Conservation (phyloP, 1,140 invertebrate species). For the Danaus plexippus region DNA sequence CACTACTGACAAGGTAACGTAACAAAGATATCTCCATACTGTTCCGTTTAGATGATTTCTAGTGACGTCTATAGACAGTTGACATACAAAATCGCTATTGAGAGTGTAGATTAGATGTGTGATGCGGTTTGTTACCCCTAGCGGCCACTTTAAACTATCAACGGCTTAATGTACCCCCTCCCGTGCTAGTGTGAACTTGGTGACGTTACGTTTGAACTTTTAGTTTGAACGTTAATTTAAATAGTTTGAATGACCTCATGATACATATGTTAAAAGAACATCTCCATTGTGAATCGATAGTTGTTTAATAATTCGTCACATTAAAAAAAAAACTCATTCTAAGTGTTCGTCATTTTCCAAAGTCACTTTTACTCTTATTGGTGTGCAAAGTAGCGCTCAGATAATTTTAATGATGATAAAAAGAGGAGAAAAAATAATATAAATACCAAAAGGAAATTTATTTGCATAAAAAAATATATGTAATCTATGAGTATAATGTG, state of each 20-base stretch:
- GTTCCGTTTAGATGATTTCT: conserved; percentile 31
- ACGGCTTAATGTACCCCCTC: conserved; percentile 7
- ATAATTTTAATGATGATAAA: too few species aligned
- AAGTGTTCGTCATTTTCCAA: too few species aligned
- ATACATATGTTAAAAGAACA: conserved; percentile 3
- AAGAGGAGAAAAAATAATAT: too few species aligned
- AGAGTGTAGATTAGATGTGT: conserved; percentile 16
- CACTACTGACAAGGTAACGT: conserved; percentile 88
- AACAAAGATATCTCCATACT: conserved; percentile 46
- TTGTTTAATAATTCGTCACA: conserved; percentile 6
- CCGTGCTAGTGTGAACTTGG: conserved; percentile 9
- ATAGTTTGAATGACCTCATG: conserved; percentile 9
- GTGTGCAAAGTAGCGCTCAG: too few species aligned
- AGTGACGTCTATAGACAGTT: conserved; percentile 5
- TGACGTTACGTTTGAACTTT: conserved; percentile 3
- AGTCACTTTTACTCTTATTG: too few species aligned
- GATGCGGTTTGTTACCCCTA: conserved; percentile 10
- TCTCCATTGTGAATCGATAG: conserved; percentile 10
- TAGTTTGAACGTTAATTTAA: background rate
- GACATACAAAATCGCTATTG: conserved; percentile 3
- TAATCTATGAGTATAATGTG: too few species aligned
- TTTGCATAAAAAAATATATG: too few species aligned
- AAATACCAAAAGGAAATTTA: too few species aligned
- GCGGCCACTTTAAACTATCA: conserved; percentile 6
- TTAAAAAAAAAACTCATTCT: too few species aligned